phyloP scores from a whole-genome alignment of 2,113 vertebrate genomes.

The Trochalopteron elliotii region DNA sequence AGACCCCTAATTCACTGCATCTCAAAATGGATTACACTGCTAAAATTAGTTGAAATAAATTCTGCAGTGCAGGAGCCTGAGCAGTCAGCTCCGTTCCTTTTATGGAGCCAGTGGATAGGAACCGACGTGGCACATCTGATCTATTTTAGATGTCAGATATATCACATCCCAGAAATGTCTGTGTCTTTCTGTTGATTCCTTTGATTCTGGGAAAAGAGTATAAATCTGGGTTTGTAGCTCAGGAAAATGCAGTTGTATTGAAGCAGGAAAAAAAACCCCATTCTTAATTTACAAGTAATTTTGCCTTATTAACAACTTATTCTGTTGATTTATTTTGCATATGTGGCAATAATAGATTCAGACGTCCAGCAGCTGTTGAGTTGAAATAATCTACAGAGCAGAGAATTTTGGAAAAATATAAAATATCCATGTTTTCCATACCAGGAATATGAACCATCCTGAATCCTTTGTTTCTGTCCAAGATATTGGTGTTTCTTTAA shows the following conservation, averaged over 20 bases:
- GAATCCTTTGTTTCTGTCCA: neutral
- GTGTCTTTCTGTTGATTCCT: neutral
- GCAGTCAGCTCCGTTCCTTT: neutral
- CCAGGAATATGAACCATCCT: neutral
- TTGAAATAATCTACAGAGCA: neutral
- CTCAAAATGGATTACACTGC: neutral
- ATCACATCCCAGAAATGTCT: neutral
- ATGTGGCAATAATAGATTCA: neutral
- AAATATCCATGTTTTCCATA: neutral
- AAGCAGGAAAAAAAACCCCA: rapidly evolving
- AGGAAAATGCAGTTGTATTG: neutral
- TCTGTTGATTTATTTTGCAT: neutral
- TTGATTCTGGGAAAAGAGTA: neutral
- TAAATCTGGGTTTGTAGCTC: neutral
- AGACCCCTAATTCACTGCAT: neutral
- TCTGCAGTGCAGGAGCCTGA: neutral
- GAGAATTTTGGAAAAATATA: neutral
- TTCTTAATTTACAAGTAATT: neutral
- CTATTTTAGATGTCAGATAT: neutral
- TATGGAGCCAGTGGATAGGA: neutral
- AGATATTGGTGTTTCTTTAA: neutral
- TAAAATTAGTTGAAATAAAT: slow-evolving; percentile 8
- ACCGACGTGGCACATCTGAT: neutral
- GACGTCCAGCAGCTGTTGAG: neutral
- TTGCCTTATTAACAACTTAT: neutral